Base-by-base conservation (phyloP, 2,113 vertebrate species). In the Grammomys dolichurus region DNA sequence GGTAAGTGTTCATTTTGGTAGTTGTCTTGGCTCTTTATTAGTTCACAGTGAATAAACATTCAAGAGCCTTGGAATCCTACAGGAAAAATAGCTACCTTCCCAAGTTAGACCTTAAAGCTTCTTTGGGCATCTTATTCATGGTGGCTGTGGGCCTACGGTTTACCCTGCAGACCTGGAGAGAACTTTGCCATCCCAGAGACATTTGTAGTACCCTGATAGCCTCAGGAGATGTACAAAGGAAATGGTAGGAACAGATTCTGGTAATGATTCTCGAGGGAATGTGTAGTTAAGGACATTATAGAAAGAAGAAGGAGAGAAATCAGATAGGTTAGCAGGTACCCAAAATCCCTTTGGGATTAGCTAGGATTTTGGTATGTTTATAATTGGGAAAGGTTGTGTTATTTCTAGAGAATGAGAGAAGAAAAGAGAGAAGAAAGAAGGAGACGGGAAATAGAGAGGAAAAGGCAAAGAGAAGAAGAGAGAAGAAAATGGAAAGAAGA, bases 401-500 rank as follows among this genome's bases (percentile, higher is more conserved):
- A 40, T 96, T 90, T 43, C 3, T 97, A 99, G 99, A 99, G 99
- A 97, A 98, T 99, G 97, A 99, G 99, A 98, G 99, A 99, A 98
- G 99, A 99, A 98, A 99, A 99, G 98, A 99, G 99, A 97, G 99
- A 99, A 97, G 99, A 99, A 97, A 99, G 99, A 26, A 99, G 99
- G 46, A 98, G 99, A 87, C 98, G 99, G 97, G 99, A 99, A 98
- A 98, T 99, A 89, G 99, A 99, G 97, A 99, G 99, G 73, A 99
- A 99, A 98, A 99, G 99, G 69, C 98, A 99, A 96, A 98, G 99
- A 76, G 99, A 99, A 96, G 99, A 99, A 98, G 99, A 99, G 97
- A 99, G 99, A 78, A 99, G 99, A 33, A 99, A 99, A 94, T 99
- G 99, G 99, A 99, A 99, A 98, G 99, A 99, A 97, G 99, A 99